Evolutionary conservation across 64 coral and sea anemone species (phyloP), one percentile per base, ranked within the genome.

Genomic region (Stylophora pistillata): DNA sequence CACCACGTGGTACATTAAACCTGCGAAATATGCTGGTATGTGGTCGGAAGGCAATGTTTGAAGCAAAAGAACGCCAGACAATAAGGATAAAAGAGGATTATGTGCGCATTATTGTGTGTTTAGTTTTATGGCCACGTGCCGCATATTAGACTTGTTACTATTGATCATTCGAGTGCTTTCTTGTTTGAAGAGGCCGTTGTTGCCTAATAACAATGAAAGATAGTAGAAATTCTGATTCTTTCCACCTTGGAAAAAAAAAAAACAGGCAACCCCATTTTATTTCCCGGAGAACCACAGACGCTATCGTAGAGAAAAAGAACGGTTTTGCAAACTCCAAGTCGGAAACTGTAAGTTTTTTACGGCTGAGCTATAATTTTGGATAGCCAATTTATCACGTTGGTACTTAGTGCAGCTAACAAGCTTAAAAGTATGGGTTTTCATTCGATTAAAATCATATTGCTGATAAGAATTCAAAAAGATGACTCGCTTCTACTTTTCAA

Each of bases 1-100:
- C 80, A 70, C 80, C 80, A 84, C 80, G 80, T 84, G 80, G 62
- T 84, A 84, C 62, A 84, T 28, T 20, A 84, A 84, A 84, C 32
- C 69, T 62, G 80, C 62, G 61, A 70, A 84, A 84, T 70, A 69
- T 10, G 62, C 80, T 84, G 34, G 80, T 84, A 62, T 84, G 80
- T 84, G 80, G 80, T 70, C 80, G 66, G 21, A 37, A 84, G 16
- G 17, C 21, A 33, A 23, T 12, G 21, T 27, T 62, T n/a, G 26
- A 84, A n/a, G 11, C 0, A 56, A 26, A 13, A 34, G 69, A 62
- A 23, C 80, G 53, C 23, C 21, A n/a, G 64, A 68, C 34, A 84
- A 84, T 54, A 82, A 10, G 13, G 61, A 84, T 68, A 84, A 78
- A 78, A 78, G 75, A 26, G 65, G 80, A 69, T 84, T 84, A 70